Conservation (phyloP, 2,113 vertebrate species). For the Chaetorhynchus papuensis region DNA sequence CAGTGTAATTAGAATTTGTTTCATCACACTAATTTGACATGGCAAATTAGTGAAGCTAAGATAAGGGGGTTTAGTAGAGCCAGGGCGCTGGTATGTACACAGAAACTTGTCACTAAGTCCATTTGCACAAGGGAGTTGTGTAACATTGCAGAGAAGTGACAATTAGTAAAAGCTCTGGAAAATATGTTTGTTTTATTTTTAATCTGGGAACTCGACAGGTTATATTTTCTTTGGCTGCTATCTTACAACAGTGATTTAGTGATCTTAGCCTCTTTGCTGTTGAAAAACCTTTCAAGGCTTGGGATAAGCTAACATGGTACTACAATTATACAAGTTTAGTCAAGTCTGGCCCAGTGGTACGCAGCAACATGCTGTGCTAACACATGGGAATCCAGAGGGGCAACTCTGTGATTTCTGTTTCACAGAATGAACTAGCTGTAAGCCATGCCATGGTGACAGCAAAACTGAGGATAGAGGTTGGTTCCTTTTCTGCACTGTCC, state of each 20-base stretch:
- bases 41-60: constrained; percentile 74
- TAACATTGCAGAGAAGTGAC: constrained; percentile 43
- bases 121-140: constrained; percentile 17
- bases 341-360: not conserved
- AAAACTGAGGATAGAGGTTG: not conserved
- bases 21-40: constrained; percentile 71
- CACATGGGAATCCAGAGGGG: not conserved
- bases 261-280: not conserved
- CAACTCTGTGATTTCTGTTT: not conserved
- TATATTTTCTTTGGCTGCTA: not conserved
- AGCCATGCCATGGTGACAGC: not conserved
- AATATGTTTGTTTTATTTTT: constrained; percentile 49
- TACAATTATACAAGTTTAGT: constrained; percentile 40
- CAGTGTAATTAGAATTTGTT: constrained; percentile 73
- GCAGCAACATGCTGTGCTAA: not conserved
- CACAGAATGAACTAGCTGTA: not conserved
- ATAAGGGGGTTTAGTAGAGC: constrained; percentile 53
- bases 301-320: not conserved
- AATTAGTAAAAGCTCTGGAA: constrained; percentile 61
- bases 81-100: constrained; percentile 28
- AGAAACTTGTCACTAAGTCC: constrained; percentile 49
- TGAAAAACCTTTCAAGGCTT: constrained; percentile 3
- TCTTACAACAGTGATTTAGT: not conserved
- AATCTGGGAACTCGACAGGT: constrained; percentile 2
- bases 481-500: not conserved